Base-by-base conservation (phyloP, 2,888 invertebrate species). In the Lasioglossum leucozonium region DNA sequence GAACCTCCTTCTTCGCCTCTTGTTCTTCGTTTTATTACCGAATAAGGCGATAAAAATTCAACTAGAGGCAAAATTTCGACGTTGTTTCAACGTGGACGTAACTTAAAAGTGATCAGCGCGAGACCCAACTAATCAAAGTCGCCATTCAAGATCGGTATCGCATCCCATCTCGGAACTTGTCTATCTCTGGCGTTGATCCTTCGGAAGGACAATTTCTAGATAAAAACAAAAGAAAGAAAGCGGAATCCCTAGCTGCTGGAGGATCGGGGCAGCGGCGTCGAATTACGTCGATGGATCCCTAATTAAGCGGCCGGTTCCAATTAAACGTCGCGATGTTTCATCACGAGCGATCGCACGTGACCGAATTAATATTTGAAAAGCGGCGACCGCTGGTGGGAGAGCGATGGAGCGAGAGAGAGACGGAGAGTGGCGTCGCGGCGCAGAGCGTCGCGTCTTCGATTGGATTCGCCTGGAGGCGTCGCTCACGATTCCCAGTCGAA, bases 401-500 rank as follows among this genome's bases (percentile, higher is more conserved):
- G n/a, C n/a, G n/a, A n/a, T n/a, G n/a, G 26, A 30, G 30, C 5
- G 30, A 26, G 67, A 26, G 69, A 18, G 34, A 44, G 78, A 18
- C 11, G 0, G 16, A 16, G 40, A 16, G 62, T 30, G 51, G 71
- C 82, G 80, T 62, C 82, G 58, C 67, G 65, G n/a, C 71, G 75
- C 73, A 30, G 16, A 40, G 72, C 42, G 69, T 26, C 67, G 74
- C 71, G 79, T 85, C 79, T 79, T 84, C 84, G 84, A 81, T 81
- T 71, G 74, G 80, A 72, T 72, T 78, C 72, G 55, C 44, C 47
- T 55, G 55, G 72, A 76, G 77, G 78, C 84, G 77, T 84, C 83
- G 83, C 80, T 69, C 69, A 44, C 75, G 82, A 87, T 87, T 84
- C 82, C 72, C 13, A 77, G 74, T 84, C 79, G 83, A 79, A 74